Base-by-base conservation (phyloP, 2,797 vertebrate genomes). In the Acanthurus leucopareius region DNA sequence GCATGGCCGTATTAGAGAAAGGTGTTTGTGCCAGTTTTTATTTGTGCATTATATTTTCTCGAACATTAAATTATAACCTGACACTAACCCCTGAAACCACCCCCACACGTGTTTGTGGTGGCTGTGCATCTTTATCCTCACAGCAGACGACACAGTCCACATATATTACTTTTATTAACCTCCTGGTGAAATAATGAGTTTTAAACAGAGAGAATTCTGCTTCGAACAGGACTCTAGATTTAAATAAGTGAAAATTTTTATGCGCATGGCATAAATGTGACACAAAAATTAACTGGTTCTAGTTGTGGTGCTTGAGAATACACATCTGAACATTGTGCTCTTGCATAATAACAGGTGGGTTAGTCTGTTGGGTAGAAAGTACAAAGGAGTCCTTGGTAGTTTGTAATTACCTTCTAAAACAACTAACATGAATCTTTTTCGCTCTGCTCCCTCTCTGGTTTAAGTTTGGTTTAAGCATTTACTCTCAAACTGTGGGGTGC, bases 31-130 rank as follows among this genome's bases (percentile, higher is more conserved):
- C 68, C 40, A 47, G 10, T 68, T 71, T 58, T 47, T 44, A 48
- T 48, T 73, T 47, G 51, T 56, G 59, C 48, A 49, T 80, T 73
- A 60, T 82, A 71, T 1, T 14, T 47, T 69, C 66, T 77, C 42
- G 40, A 42, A 44, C 28, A 20, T 73, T 69, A 47, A 44, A 49
- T 38, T 44, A 69, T 53, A 32, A 32, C 4, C 28, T 32, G 28
- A 32, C 28, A 32, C 28, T 32, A 32, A 32, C 28, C 28, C 28
- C 28, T 32, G 28, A 32, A 32, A 2, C 28, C 28, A 32, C 28
- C 28, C 28, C 61, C 54, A 14, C 28, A 11, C 60, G 69, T 69
- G 75, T 73, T 73, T 74, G 49, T 42, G 52, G 15, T 54, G 13
- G 42, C 59, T 73, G 45, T 16, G n/a, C 16, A 59, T 71, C 45